These are phyloP conservation scores for Bombus consobrinus DNA, from an alignment of 1,140 invertebrate species.

Conservation along the genomic window DNA sequence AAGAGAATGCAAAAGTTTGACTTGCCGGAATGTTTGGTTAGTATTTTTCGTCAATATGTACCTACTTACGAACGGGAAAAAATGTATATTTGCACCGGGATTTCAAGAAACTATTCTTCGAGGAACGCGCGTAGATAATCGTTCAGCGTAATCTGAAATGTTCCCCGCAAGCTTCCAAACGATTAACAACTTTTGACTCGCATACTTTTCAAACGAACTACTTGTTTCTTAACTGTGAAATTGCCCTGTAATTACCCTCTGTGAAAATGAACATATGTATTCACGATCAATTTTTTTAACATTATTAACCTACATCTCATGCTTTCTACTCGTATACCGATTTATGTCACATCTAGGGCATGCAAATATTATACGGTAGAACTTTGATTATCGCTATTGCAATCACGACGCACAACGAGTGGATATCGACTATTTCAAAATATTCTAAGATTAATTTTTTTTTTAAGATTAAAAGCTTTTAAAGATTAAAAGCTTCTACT, in stretches of 20 bases:
- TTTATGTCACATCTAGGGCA: no score
- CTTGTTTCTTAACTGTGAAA: neutral
- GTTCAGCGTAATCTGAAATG: neutral
- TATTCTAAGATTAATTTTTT: no score
- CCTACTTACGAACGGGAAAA: neutral
- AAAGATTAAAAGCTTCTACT: no score
- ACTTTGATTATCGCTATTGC: no score
- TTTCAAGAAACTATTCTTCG: neutral
- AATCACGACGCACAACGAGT: no score
- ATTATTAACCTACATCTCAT: no score
- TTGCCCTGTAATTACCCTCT: neutral
- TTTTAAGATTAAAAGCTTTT: no score
- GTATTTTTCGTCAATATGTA: neutral
- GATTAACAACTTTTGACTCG: neutral
- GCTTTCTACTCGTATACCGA: no score
- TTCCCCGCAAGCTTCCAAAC: neutral
- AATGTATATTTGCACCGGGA: neutral
- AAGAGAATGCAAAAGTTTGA: neutral
- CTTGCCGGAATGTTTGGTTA: slow-evolving; percentile 13
- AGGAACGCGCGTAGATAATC: neutral
- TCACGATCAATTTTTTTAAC: neutral
- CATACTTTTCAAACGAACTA: neutral
- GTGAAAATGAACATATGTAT: neutral
- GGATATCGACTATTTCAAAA: no score
- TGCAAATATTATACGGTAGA: no score